Conservation (phyloP, 2,113 vertebrate species). For the Cyrtonyx montezumae region DNA sequence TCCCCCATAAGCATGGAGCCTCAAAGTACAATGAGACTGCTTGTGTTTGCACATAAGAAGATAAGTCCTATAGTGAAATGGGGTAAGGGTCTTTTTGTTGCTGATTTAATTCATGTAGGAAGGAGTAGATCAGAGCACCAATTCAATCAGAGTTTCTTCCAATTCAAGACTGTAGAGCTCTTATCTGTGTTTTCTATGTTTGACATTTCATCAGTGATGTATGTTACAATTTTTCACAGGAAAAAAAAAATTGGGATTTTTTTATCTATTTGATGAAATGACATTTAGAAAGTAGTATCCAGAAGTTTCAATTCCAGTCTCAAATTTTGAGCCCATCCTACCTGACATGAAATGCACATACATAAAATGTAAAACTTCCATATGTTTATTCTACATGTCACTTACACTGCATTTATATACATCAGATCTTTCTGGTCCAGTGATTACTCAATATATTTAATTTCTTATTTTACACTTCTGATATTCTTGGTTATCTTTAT, state of each 20-base stretch:
- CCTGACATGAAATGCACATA: not conserved
- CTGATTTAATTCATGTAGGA: not conserved
- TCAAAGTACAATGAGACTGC: not conserved
- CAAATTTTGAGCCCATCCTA: not conserved
- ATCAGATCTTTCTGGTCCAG: not conserved
- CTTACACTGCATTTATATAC: not conserved
- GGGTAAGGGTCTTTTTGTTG: not conserved
- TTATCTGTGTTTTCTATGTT: not conserved
- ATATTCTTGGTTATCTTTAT: not conserved
- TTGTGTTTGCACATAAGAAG: not conserved
- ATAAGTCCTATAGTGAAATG: not conserved
- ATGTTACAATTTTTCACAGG: not conserved
- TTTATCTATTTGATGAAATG: not conserved
- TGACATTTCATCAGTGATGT: not conserved
- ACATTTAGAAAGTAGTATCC: not conserved
- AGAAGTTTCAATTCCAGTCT: not conserved
- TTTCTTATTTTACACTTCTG: not conserved
- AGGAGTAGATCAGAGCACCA: not conserved
- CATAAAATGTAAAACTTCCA: fast-evolving
- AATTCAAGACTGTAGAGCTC: not conserved
- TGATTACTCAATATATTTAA: not conserved
- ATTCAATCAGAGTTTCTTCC: not conserved
- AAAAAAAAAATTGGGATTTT: fast-evolving
- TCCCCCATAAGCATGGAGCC: not conserved
- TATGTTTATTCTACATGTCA: not conserved